A percentile compares a stretch with the other conserved stretches of the same genome.
These are phyloP conservation scores for Suricata suricatta DNA, from an alignment of 2,113 vertebrate genomes.

Conservation along the genomic window DNA sequence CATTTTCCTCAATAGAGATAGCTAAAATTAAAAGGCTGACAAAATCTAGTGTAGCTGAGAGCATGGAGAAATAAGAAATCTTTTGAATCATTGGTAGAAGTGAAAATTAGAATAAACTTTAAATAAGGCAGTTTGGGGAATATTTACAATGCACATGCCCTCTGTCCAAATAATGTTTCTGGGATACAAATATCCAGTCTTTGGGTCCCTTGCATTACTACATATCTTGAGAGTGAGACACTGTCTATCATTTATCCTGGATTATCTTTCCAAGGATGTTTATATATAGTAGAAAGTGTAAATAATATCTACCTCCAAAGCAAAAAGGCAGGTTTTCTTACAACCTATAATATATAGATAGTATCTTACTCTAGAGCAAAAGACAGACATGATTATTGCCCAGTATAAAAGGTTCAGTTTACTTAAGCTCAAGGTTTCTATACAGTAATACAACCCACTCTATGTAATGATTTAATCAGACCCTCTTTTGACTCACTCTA, in stretches of 20 bases:
- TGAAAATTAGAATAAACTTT: slow-evolving; percentile 32
- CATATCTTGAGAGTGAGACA: background rate
- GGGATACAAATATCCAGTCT: background rate
- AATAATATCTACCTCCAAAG: background rate
- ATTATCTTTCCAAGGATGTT: background rate
- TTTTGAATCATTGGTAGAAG: background rate
- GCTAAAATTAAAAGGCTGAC: background rate
- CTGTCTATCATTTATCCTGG: background rate
- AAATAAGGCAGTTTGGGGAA: background rate
- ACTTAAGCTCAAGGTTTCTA: background rate
- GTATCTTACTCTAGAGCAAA: background rate
- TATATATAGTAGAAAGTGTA: background rate
- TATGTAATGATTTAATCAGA: background rate
- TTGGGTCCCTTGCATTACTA: background rate
- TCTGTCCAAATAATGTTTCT: background rate
- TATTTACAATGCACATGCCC: background rate
- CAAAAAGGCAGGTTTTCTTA: background rate
- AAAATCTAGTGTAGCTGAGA: background rate
- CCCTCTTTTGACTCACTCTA: background rate
- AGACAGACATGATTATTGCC: background rate
- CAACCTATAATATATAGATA: background rate
- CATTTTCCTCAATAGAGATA: background rate
- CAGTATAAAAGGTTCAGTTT: background rate
- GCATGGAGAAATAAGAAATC: background rate
- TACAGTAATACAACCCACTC: background rate